Base-by-base conservation (phyloP, 2,113 vertebrate species). In the Corythoichthys haematopterus region DNA sequence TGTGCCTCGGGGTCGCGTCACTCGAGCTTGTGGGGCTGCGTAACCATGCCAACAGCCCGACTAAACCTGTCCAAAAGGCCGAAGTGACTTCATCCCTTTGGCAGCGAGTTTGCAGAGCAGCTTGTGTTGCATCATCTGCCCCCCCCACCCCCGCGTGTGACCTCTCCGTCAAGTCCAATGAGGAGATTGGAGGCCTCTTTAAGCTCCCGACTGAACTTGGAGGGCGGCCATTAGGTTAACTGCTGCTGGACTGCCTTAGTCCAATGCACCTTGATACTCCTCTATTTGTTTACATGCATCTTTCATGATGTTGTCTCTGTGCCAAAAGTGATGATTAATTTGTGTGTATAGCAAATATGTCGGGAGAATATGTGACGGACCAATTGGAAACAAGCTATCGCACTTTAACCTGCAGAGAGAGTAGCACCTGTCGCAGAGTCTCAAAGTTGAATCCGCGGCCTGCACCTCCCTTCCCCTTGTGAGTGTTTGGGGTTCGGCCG, bases 371-470 rank as follows among this genome's bases (percentile, higher is more conserved):
- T 55, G n/a, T 2, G 9, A 3, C 20, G 9, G 52, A 10, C 20
- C 20, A 55, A 53, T 53, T 1, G 20, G 51, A 53, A 53, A 55
- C n/a, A 11, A 11, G 20, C 28, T 28, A 28, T 9, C 16, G 28
- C 28, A 35, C 28, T 33, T 20, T 11, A 33, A 35, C 28, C 53
- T 55, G 28, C 9, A 55, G 53, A 20, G 28, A 55, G 20, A 1
- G 12, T 14, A 56, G 55, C 55, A 56, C 55, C 55, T 56, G 55
- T 56, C 65, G 63, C 37, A 66, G 72, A 79, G 73, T 12, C 73
- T 84, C 82, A 71, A 43, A 72, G 77, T 86, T 82, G 73, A 66
- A 65, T 67, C 64, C 67, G 76, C 13, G 12, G 12, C 55, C 55
- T 10, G 14, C 28, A 56, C 10, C 33, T 28, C 40, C 77, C 80